Evolutionary conservation across 2,888 invertebrate genomes (phyloP), one percentile per base, ranked within the genome.

Genomic region (Drosophila bunnanda): DNA sequence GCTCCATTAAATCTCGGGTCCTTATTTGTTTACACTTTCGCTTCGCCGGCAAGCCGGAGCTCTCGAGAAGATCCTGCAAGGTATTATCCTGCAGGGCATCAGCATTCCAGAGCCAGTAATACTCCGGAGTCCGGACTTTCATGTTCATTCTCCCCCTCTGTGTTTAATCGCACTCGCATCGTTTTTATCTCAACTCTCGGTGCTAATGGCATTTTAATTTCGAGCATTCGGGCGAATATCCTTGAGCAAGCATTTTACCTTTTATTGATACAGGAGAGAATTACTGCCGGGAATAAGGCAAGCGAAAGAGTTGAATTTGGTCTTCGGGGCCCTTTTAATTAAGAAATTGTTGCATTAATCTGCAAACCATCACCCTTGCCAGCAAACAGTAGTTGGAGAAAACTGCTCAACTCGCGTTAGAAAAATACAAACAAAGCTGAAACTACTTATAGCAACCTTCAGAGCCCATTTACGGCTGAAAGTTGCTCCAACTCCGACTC

Each of bases 191-290:
- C 50, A 62, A 55, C 62, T 60, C 32, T 32, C 38, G 44, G 66
- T 73, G 77, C 82, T 79, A 83, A 83, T 83, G 82, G 78, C 56
- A 77, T 84, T 83, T 87, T 79, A 87, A 87, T 87, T 84, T 79
- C 78, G 52, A 74, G 71, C 32, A 67, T 46, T 38, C 43, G 64
- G 0, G 25, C 46, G 54, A 71, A 64, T 59, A 60, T 64, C 57
- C 70, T 50, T 13, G 61, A 67, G 28, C 54, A 48, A 46, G 59
- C 59, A 39, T 53, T 55, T 43, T 38, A 52, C 57, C 41, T 64
- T 54, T 22, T 50, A 64, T 61, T 57, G 76, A 78, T 77, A 65
- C 65, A 39, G 30, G 15, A 43, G 53, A 48, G 52, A 61, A 68
- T 75, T 67, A 32, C 56, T 70, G 56, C 58, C 64, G 67, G 50